Evolutionary conservation across 2,113 vertebrate species (phyloP).

Genomic region (Talpa occidentalis): DNA sequence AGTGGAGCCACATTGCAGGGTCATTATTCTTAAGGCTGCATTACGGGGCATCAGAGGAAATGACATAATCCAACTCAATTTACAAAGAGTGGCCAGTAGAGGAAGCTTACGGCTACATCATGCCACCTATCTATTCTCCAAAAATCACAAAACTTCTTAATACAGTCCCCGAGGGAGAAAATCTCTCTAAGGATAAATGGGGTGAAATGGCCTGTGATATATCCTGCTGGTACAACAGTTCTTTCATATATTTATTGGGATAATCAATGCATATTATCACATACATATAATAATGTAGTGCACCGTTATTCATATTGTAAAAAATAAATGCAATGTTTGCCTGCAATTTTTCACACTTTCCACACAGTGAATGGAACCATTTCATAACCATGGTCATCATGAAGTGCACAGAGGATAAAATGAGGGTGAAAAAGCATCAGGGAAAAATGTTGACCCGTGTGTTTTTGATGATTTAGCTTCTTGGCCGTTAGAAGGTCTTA

Average conservation of each 20-base stretch:
- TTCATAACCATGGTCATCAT: conserved; percentile 66
- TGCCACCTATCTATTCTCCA: not conserved
- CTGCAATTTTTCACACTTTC: conserved; percentile 55
- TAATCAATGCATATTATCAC: conserved; percentile 35
- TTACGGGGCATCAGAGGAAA: conserved; percentile 62
- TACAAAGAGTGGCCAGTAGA: not conserved
- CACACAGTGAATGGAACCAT: not conserved
- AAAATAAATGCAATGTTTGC: not conserved
- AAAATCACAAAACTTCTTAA: conserved; percentile 47
- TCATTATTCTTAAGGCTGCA: conserved; percentile 61
- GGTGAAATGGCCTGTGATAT: not conserved
- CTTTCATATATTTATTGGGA: conserved; percentile 51
- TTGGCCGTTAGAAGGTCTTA: not conserved
- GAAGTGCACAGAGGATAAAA: conserved; percentile 62
- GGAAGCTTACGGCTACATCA: conserved; percentile 6
- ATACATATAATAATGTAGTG: not conserved
- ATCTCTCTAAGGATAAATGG: not conserved
- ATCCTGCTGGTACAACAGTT: conserved; percentile 13
- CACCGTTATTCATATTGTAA: conserved; percentile 61
- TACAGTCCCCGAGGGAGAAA: not conserved
- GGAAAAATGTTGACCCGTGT: conserved; percentile 50
- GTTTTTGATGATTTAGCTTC: conserved; percentile 20
- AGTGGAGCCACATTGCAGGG: conserved; percentile 33
- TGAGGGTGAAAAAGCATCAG: conserved; percentile 54
- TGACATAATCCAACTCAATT: conserved; percentile 54